Evolutionary conservation across 2,797 vertebrate species (phyloP).

Genomic region (Leptoclinus maculatus): DNA sequence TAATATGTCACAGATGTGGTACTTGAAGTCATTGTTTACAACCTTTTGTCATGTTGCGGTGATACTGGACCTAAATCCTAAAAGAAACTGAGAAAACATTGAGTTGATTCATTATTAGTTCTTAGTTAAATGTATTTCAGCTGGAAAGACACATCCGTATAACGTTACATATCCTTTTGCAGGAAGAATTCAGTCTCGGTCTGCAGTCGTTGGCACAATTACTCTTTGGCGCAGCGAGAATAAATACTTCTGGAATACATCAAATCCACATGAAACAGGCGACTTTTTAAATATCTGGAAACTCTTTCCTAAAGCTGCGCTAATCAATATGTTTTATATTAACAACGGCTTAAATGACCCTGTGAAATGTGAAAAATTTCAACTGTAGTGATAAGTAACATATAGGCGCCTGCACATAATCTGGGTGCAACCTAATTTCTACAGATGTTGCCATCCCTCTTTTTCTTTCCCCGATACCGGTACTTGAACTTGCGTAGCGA

Average conservation of each 20-base stretch:
- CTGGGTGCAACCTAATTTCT: not conserved
- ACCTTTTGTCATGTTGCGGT: constrained; percentile 9
- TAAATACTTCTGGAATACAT: constrained; percentile 49
- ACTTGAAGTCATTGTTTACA: constrained; percentile 13
- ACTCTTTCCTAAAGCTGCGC: constrained; percentile 14
- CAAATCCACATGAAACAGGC: constrained; percentile 28
- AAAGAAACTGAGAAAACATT: constrained; percentile 28
- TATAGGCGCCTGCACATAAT: not conserved
- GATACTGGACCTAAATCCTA: constrained; percentile 22
- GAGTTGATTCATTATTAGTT: constrained; percentile 17
- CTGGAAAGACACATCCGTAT: constrained; percentile 52
- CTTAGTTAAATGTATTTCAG: constrained; percentile 32
- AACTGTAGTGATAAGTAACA: not conserved
- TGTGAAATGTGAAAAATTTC: not conserved
- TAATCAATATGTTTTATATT: constrained; percentile 37
- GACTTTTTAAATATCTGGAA: constrained; percentile 25
- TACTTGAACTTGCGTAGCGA: not conserved
- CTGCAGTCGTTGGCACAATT: constrained; percentile 33
- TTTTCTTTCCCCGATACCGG: not conserved
- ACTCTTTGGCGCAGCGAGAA: constrained; percentile 24
- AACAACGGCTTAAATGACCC: not conserved
- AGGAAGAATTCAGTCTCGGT: constrained; percentile 17
- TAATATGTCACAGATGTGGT: constrained; percentile 48
- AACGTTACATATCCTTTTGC: constrained; percentile 34
- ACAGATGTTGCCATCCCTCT: not conserved